These are phyloP conservation scores for Pseudomugil gertrudae DNA, from an alignment of 2,797 vertebrate genomes.

Conservation along the genomic window DNA sequence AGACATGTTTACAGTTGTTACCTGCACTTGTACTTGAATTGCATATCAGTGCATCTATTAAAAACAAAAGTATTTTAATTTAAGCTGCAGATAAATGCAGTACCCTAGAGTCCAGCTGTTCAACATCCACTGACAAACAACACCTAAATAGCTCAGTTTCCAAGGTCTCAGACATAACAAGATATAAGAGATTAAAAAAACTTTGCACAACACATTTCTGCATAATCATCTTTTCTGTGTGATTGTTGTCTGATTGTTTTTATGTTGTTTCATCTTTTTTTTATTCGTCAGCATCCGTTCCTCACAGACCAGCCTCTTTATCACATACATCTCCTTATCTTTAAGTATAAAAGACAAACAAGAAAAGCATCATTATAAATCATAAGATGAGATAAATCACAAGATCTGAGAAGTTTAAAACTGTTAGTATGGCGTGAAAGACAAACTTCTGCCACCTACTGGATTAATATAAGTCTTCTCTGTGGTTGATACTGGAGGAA, in stretches of 20 bases:
- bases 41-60: slow-evolving; percentile 45
- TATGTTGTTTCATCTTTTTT: background rate
- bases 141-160: background rate
- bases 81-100: slow-evolving; percentile 49
- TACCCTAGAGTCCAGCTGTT: slow-evolving; percentile 36
- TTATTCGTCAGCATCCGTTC: background rate
- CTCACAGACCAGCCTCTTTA: background rate
- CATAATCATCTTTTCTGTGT: slow-evolving; percentile 2
- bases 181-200: background rate
- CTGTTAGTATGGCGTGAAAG: slow-evolving; percentile 51
- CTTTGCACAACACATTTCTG: background rate
- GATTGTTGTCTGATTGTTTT: background rate
- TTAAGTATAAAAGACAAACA: background rate
- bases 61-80: slow-evolving; percentile 64
- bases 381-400: background rate
- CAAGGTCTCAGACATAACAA: background rate
- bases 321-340: background rate
- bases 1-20: slow-evolving; percentile 67
- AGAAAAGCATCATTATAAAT: background rate
- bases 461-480: slow-evolving; percentile 56
- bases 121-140: slow-evolving; percentile 23
- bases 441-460: slow-evolving; percentile 75
- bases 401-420: no score
- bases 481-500: background rate
- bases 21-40: slow-evolving; percentile 46